Conservation (phyloP, 2,113 vertebrate species). For the Hippoglossus stenolepis region DNA sequence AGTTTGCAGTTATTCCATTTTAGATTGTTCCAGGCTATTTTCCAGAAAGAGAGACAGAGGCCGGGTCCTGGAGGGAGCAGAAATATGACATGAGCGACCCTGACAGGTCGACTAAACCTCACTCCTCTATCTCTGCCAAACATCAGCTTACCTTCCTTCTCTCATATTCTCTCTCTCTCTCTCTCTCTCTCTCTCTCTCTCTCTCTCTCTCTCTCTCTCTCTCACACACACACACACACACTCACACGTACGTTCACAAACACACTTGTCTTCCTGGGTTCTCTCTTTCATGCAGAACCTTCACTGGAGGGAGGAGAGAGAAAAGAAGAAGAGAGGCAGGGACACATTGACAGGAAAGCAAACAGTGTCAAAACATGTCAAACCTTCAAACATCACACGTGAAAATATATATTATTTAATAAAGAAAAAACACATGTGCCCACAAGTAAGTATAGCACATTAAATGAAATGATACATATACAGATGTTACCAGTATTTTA, state of each 20-base stretch:
- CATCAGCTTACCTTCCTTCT: conserved; percentile 27
- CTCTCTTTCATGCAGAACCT: no score
- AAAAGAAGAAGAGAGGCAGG: conserved; percentile 11
- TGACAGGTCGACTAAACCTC: conserved; percentile 49
- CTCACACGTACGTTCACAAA: conserved; percentile 17
- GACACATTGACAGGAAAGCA: conserved; percentile 4
- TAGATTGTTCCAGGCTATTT: conserved; percentile 85
- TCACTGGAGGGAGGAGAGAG: conserved; percentile 1
- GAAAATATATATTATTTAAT: not conserved
- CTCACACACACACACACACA: not conserved
- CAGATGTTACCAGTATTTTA: no score
- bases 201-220: conserved; percentile 5
- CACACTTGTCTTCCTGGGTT: conserved; percentile 2
- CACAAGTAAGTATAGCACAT: no score
- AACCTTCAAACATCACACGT: not conserved
- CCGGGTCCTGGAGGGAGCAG: conserved; percentile 55
- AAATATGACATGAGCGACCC: conserved; percentile 64
- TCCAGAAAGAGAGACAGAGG: conserved; percentile 52
- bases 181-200: conserved; percentile 5
- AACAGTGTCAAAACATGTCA: not conserved
- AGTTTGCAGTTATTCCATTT: conserved; percentile 68
- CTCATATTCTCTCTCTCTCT: conserved; percentile 12
- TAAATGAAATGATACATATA: no score
- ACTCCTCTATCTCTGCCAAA: conserved; percentile 28
- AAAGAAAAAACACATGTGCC: no score